Conservation (phyloP, 2,797 vertebrate species). For the Scolopax bukidnonensis region DNA sequence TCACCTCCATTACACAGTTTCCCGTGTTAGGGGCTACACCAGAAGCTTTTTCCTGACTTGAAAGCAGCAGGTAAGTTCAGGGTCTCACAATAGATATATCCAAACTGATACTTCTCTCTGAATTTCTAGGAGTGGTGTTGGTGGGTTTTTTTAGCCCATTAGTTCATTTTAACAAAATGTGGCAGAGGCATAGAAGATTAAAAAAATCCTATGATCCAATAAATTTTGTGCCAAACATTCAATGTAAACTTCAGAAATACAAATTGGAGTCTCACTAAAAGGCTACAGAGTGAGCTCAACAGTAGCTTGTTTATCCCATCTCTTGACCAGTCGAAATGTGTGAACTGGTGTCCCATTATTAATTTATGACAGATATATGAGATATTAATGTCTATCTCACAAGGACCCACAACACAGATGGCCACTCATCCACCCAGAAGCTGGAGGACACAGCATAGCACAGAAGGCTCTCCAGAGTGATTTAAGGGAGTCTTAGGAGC, state of each 20-base stretch:
- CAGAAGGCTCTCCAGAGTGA: not conserved
- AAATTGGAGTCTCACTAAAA: not conserved
- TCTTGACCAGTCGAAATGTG: not conserved
- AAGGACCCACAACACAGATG: not conserved
- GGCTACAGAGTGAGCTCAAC: not conserved
- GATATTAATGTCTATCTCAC: not conserved
- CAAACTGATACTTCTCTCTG: not conserved
- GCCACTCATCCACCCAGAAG: not conserved
- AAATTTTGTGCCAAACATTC: not conserved
- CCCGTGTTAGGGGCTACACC: too few species aligned
- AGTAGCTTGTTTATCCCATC: not conserved
- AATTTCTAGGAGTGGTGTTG: not conserved
- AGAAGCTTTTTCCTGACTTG: not conserved
- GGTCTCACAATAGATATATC: not conserved
- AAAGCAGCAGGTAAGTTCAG: not conserved
- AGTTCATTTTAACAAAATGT: not conserved
- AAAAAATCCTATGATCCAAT: accelerated
- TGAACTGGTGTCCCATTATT: not conserved
- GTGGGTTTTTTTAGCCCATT: not conserved
- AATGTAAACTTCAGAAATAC: not conserved
- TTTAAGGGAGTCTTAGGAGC: too few species aligned
- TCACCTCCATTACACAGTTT: not conserved
- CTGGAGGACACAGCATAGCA: not conserved
- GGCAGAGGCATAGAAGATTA: not conserved
- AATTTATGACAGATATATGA: not conserved